Base-by-base conservation (phyloP, 2,888 invertebrate species). In the Habroteleia sp. region DNA sequence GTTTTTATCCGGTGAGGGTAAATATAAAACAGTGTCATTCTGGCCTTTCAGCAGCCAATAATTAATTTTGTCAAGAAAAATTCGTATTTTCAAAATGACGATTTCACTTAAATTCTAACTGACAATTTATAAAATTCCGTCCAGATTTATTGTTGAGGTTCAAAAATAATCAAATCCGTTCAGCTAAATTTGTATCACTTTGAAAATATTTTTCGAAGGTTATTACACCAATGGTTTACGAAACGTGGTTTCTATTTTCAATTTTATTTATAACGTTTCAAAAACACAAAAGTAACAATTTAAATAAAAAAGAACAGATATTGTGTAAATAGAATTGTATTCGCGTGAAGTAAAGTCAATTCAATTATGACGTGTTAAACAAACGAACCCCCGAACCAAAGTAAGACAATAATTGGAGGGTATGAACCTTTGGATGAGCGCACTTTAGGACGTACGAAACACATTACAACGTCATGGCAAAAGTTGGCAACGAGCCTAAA, bases 401-500 rank as follows among this genome's bases (percentile, higher is more conserved):
- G 48, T 54, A 37, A 62, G 66, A 58, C 72, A 76, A 63, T 72
- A 72, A 50, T 76, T 35, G 72, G 76, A 76, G 76, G 76, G 76
- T 76, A 76, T 72, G 76, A 72, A 76, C 76, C 76, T 76, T 76
- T 72, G 56, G 72, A 58, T 65, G 60, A 66, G 54, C 48, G 14
- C 60, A 65, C 74, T 72, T 78, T 78, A 74, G 39, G 72, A 56
- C 46, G 74, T 56, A 62, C 75, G 77, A 71, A 74, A 77, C 79
- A 69, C 72, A 74, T 81, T 82, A 82, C 82, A 82, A 83, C 84
- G 83, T 81, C 82, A 80, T 72, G 78, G 79, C 81, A 81, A 83
- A 82, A 84, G 81, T 85, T 86, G 86, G 86, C 86, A 84, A 63
- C 69, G 62, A 63, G 82, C 82, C 81, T 69, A 79, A 75, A 78